Base-by-base conservation (phyloP, 2,113 vertebrate genomes). In the Lepidothrix coronata region DNA sequence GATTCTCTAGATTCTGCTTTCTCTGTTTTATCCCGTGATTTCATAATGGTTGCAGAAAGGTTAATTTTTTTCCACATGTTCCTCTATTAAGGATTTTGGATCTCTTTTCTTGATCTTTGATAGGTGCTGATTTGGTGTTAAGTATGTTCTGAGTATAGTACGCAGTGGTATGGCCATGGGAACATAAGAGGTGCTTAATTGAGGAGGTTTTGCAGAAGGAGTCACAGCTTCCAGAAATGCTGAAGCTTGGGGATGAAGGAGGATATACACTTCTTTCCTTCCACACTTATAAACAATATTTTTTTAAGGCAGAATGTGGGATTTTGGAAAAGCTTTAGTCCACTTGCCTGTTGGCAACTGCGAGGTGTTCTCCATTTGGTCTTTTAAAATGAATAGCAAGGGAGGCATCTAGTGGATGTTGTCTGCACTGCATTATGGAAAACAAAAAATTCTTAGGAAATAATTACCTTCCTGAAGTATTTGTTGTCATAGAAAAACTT, bases 321-420 rank as follows among this genome's bases (percentile, higher is more conserved):
- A 17, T 31, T 77, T 83, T 58, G 35, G 35, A 57, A 48, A 52
- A 71, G 9, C 35, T 82, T 75, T 61, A 35, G 46, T 48, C 68
- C 49, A 22, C 30, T 46, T 27, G 19, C 1, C 1, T 28, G 7
- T 55, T 66, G n/a, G 3, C n/a, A 62, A 2, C 28, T 0, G 1
- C 1, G 4, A 48, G 5, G 7, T 54, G 35, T 8, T 81, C 2
- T 1, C 71, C 15, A 8, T 54, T 19, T 55, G 37, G 46, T 35
- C 11, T 46, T 59, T 65, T 54, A 35, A 54, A 63, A 30, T 30
- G 8, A 83, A 25, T 74, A 49, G 51, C 84, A 90, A 84, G 94
- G 62, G 94, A 83, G 95, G 93, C 97, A 95, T 96, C 98, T 97
- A 91, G 67, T 71, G 97, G 96, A 65, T 46, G 14, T 67, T 70